Evolutionary conservation across 2,113 vertebrate species (phyloP), one percentile per base, ranked within the genome.

Genomic region (Castor canadensis): DNA sequence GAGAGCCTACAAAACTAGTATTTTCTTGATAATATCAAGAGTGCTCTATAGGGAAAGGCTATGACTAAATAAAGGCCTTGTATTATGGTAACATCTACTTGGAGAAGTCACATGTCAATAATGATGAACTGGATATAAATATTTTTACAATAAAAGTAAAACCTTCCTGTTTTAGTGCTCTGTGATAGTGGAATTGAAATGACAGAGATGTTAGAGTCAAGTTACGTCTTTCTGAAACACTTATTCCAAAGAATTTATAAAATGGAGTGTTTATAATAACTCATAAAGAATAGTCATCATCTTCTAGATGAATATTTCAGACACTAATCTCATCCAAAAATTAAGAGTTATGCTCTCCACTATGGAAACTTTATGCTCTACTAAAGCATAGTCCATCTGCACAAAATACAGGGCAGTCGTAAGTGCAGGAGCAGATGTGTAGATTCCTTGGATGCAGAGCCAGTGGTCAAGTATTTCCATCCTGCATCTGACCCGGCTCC

Each of bases 281-380:
- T 80, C 71, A 60, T 45, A 67, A 94, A 92, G 17, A 89, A 12
- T 16, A 17, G 26, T 28, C 32, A 9, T 84, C 24, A 40, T 30
- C 40, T 73, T 87, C 86, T 49, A 89, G 60, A 49, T 82, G 84
- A 77, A 85, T 66, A 72, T 91, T 73, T 80, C n/a, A 87, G 47
- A 52, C 82, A 58, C 8, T 17, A 17, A 40, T 69, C 32, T 93
- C 24, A 82, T 56, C 16, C 35, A 49, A 64, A 87, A 88, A 54
- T 84, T 38, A 52, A 62, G 83, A 85, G 28, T 73, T 54, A 17
- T 5, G 28, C 73, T 62, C 75, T 17, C 16, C 35, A 3, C 20
- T 3, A 15, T 30, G 17, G n/a, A 91, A 93, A 43, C 4, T 17
- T 43, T 84, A 60, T 20, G 12, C 8, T 82, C 6, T 73, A 75